phyloP scores from a whole-genome alignment of 2,797 vertebrate genomes.

The Cryptoblepharus egeriae region DNA sequence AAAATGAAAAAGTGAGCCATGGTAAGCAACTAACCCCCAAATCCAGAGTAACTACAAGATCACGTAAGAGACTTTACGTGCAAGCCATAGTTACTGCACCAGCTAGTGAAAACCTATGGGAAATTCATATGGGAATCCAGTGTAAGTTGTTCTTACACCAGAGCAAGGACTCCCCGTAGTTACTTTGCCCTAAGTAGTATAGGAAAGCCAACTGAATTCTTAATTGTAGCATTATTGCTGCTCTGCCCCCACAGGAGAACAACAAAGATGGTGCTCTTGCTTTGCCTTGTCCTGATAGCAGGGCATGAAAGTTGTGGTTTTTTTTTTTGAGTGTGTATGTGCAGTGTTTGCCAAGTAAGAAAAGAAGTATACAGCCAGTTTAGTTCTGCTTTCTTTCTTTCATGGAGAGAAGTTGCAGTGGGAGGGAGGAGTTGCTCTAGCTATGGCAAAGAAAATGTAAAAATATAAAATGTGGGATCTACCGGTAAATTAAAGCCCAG shows the following conservation, averaged over 20 bases:
- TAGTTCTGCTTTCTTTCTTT: not conserved
- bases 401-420: not conserved
- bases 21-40: not conserved
- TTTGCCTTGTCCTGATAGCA: not conserved
- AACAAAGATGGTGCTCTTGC: not conserved
- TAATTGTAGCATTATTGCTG: constrained; percentile 7
- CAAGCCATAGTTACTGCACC: too few species aligned
- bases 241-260: not conserved
- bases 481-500: not conserved
- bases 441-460: not conserved
- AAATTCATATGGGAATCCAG: too few species aligned
- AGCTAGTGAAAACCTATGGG: too few species aligned
- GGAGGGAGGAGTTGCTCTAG: not conserved
- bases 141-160: too few species aligned
- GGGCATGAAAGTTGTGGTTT: not conserved
- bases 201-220: constrained; percentile 14
- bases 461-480: not conserved
- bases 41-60: too few species aligned
- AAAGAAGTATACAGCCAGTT: not conserved
- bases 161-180: too few species aligned
- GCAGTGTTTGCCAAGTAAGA: not conserved
- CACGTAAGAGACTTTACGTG: too few species aligned
- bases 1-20: not conserved
- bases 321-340: too few species aligned
- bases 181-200: too few species aligned